Base-by-base conservation (phyloP, 1,140 invertebrate species). In the Apis florea region DNA sequence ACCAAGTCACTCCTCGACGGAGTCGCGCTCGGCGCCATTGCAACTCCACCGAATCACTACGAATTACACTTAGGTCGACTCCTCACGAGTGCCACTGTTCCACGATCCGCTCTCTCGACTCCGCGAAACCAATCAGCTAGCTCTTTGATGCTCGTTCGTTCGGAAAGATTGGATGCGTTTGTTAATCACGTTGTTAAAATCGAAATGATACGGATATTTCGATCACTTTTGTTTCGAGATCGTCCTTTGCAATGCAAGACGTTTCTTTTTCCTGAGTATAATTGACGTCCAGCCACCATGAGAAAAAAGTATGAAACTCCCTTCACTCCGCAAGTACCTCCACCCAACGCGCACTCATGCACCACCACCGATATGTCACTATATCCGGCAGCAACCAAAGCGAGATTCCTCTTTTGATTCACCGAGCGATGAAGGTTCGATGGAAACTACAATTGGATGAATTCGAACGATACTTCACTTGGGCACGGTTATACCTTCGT, bases 1-100 rank as follows among this genome's bases (percentile, higher is more conserved):
- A 56, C 56, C 69, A 67, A 66, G 49, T 51, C 53, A 59, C 78
- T 80, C 58, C 77, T 53, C 77, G 61, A 76, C 78, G 84, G 40
- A 81, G 67, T 21, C 66, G 40, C 74, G 61, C 69, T 80, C 72
- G 84, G 51, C 85, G 85, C 85, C 85, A 87, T 87, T 87, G 82
- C 79, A 47, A 75, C 24, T 17, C 19, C 47, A 58, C 9, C 17
- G 31, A 56, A 53, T 4, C 58, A 21, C 26, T 40, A n/a, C 12
- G 26, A 51, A 61, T 17, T 67, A 21, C 21, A 17, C 26, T 19
- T 26, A 64, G 15, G 40, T 40, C 19, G 21, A 40, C 21, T 59
- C 3, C 8, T 49, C 31, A 1, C 31, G 24, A 26, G 2, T 51
- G 11, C 1, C 61, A 26, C 26, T 24, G n/a, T 67, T 4, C 69